These are phyloP conservation scores for Amblyteles armatorius DNA, from an alignment of 2,888 invertebrate genomes.

Conservation along the genomic window DNA sequence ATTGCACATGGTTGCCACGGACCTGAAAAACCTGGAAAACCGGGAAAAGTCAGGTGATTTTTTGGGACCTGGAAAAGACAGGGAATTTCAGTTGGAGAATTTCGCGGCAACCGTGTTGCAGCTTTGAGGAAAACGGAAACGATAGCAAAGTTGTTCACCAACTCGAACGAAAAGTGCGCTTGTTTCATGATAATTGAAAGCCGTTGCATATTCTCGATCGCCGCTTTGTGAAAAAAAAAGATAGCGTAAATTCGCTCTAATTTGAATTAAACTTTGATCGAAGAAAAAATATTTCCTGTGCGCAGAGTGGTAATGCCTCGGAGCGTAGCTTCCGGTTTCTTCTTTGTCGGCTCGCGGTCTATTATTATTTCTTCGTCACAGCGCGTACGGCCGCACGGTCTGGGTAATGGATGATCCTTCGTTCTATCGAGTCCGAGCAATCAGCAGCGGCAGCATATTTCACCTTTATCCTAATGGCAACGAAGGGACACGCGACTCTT, in stretches of 20 bases:
- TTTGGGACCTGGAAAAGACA: too few species aligned
- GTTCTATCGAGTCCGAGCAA: conserved; percentile 23
- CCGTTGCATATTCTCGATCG: neutral
- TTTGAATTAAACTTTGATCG: neutral
- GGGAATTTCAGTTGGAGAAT: too few species aligned
- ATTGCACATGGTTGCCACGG: neutral
- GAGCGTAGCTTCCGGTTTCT: conserved; percentile 11
- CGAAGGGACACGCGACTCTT: conserved; percentile 44
- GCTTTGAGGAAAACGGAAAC: neutral
- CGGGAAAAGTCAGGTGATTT: too few species aligned
- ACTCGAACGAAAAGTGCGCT: neutral
- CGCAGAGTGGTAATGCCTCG: neutral
- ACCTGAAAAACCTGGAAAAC: too few species aligned
- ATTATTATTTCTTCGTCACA: conserved; percentile 7
- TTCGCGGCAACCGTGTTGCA: too few species aligned
- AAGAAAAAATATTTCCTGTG: neutral
- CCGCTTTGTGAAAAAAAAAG: neutral
- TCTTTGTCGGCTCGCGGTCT: conserved; percentile 8
- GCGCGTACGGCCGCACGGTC: neutral
- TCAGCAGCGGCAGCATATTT: neutral
- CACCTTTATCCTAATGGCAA: conserved; percentile 14
- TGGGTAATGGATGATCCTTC: conserved; percentile 1
- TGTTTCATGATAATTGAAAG: neutral
- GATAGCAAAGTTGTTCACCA: neutral
- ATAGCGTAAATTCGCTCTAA: neutral